Evolutionary conservation across 2,888 invertebrate species (phyloP).

Genomic region (Punctoribates punctum): DNA sequence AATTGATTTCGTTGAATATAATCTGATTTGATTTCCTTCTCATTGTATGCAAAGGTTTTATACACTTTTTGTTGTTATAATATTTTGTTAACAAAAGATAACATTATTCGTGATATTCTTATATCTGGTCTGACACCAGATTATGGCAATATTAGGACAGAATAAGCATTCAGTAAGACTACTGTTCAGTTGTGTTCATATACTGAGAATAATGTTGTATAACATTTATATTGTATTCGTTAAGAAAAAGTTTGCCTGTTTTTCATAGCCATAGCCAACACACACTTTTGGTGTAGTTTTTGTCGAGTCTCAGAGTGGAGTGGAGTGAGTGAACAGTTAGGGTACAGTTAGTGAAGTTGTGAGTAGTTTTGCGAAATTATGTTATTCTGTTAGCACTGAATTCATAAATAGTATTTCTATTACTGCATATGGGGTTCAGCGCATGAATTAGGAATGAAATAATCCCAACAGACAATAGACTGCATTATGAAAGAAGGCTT

Average conservation of each 20-base stretch:
- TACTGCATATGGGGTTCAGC: conserved; percentile 37
- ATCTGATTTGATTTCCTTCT: conserved; percentile 24
- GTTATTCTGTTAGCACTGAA: conserved; percentile 32
- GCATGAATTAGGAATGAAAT: conserved; percentile 38
- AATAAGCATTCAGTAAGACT: neutral
- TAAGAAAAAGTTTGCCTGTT: conserved; percentile 10
- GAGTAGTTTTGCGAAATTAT: neutral
- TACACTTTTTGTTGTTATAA: neutral
- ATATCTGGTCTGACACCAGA: neutral
- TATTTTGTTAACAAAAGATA: neutral
- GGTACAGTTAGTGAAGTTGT: neutral
- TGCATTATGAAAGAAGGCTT: conserved; percentile 24
- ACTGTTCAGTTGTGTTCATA: conserved; percentile 1
- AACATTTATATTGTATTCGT: conserved; percentile 10
- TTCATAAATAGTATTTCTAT: conserved; percentile 38
- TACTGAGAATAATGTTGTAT: neutral
- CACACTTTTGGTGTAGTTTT: neutral
- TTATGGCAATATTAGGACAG: neutral
- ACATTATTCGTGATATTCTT: neutral
- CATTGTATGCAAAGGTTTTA: neutral
- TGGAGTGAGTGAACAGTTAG: neutral
- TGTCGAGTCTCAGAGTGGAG: neutral
- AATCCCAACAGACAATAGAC: conserved; percentile 36
- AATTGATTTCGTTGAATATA: conserved; percentile 25
- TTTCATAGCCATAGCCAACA: neutral